Evolutionary conservation across 2,888 invertebrate species (phyloP).

Genomic region (Penaeus monodon): DNA sequence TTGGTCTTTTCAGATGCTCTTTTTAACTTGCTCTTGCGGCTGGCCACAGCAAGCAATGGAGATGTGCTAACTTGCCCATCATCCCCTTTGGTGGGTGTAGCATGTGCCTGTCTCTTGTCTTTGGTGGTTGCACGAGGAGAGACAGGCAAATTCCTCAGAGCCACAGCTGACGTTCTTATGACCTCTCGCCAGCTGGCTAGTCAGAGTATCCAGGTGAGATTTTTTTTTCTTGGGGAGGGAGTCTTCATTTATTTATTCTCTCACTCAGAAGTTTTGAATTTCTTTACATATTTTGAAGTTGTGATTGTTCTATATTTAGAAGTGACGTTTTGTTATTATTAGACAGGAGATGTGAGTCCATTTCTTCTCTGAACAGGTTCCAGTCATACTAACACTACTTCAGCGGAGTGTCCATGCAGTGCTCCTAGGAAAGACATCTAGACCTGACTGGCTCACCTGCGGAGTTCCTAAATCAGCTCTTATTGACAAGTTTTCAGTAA

Average conservation of each 20-base stretch:
- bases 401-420: slow-evolving; percentile 92
- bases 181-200: slow-evolving; percentile 81
- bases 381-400: slow-evolving; percentile 84
- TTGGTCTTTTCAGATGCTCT: slow-evolving; percentile 80
- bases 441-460: slow-evolving; percentile 89
- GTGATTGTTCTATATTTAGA: no score
- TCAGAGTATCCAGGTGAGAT: slow-evolving; percentile 82
- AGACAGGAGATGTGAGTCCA: not conserved
- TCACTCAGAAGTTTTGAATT: no score
- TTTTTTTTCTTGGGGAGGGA: no score
- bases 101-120: slow-evolving; percentile 91
- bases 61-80: slow-evolving; percentile 64
- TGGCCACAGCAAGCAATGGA: slow-evolving; percentile 77
- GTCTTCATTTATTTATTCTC: no score
- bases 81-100: slow-evolving; percentile 79
- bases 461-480: slow-evolving; percentile 86
- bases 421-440: slow-evolving; percentile 83
- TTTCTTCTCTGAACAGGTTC: slow-evolving; percentile 75
- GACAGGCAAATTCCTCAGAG: slow-evolving; percentile 88
- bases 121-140: slow-evolving; percentile 93
- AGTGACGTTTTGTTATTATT: no score
- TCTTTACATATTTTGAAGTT: no score
- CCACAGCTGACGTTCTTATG: slow-evolving; percentile 89
- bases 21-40: slow-evolving; percentile 85
- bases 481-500: slow-evolving; percentile 76